Percentiles rank a stretch among this genome's conserved stretches.
Evolutionary conservation across 1,140 invertebrate genomes (phyloP).

Genomic region (Piezodorus guildinii): DNA sequence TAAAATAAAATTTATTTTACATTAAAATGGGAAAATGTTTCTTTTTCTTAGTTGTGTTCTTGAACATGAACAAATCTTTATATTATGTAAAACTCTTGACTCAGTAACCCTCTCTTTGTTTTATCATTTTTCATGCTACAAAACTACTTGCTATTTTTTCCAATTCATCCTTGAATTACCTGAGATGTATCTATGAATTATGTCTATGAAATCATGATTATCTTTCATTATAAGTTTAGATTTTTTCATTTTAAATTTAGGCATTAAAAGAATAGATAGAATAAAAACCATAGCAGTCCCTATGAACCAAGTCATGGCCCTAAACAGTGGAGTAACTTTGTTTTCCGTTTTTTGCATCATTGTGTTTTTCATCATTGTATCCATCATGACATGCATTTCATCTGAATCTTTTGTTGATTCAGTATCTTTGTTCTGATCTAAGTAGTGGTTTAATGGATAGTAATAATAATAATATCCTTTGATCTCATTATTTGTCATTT

Average conservation of each 20-base stretch:
- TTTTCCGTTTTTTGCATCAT: constrained; percentile 9
- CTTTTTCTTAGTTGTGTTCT: too few species aligned
- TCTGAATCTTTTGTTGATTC: background rate
- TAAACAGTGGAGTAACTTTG: constrained; percentile 35
- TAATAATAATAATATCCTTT: constrained; percentile 18
- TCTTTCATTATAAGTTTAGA: background rate
- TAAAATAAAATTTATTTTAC: too few species aligned
- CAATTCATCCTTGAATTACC: too few species aligned
- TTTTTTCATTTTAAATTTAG: constrained; percentile 21
- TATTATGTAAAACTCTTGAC: too few species aligned
- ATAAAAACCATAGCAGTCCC: constrained; percentile 38
- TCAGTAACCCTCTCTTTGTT: too few species aligned
- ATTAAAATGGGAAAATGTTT: too few species aligned
- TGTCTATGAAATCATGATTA: too few species aligned
- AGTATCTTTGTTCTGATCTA: background rate
- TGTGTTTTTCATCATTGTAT: constrained; percentile 5
- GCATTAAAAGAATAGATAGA: constrained; percentile 34
- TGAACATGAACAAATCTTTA: too few species aligned
- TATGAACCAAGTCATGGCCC: constrained; percentile 38
- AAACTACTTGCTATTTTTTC: too few species aligned
- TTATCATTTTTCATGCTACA: too few species aligned
- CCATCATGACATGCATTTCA: constrained; percentile 1
- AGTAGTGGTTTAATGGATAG: constrained; percentile 5
- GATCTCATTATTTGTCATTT: background rate
- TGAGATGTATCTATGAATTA: too few species aligned